A percentile compares a stretch with the other conserved stretches of the same genome.
Evolutionary conservation across 2,797 vertebrate genomes (phyloP).

Genomic region (Molossus molossus): DNA sequence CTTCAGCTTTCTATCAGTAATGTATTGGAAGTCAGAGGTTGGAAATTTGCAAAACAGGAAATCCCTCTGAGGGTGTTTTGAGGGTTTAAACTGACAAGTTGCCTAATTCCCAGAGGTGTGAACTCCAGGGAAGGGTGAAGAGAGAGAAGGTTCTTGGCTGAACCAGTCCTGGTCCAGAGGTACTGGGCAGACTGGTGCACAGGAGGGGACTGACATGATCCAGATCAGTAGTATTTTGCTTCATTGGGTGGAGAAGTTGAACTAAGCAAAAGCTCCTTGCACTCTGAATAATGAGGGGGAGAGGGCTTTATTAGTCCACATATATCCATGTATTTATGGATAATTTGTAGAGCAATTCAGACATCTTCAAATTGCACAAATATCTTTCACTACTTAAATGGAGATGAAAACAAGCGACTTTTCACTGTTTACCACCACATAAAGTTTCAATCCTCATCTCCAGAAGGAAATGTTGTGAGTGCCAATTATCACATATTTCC

Average conservation of each 20-base stretch:
- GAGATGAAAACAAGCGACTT: constrained; percentile 1
- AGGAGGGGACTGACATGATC: not conserved
- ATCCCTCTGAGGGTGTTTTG: not conserved
- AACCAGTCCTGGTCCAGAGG: not conserved
- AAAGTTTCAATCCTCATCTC: constrained; percentile 17
- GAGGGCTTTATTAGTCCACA: not conserved
- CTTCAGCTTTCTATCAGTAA: not conserved
- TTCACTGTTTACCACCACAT: not conserved
- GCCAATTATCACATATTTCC: not conserved
- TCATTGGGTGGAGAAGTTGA: not conserved
- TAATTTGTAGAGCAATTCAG: constrained; percentile 9
- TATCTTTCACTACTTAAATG: constrained; percentile 16
- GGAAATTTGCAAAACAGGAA: not conserved
- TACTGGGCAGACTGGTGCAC: not conserved
- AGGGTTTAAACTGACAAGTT: not conserved
- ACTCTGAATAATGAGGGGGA: not conserved
- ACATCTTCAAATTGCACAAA: not conserved
- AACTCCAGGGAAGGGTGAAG: not conserved
- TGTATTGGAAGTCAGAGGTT: not conserved
- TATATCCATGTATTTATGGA: not conserved
- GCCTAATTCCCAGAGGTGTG: not conserved
- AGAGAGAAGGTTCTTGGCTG: not conserved
- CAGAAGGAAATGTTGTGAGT: not conserved
- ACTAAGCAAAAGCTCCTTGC: not conserved
- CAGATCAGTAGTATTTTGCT: not conserved